phyloP scores from a whole-genome alignment of 2,888 invertebrate species.

The Monopis laevigella region DNA sequence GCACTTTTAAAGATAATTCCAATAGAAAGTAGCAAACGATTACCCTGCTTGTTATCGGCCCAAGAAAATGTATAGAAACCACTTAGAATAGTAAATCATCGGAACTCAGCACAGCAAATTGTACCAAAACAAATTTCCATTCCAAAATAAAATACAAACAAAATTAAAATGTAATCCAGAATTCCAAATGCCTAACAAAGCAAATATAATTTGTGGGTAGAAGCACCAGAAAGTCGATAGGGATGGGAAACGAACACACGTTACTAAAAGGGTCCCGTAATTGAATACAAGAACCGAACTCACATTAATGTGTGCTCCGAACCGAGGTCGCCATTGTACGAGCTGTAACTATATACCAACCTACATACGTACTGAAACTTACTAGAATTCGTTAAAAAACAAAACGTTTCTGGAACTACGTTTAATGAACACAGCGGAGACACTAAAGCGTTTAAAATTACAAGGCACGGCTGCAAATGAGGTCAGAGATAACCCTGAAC shows the following conservation, averaged over 20 bases:
- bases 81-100: no score
- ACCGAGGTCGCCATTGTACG: not conserved
- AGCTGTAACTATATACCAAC: not conserved
- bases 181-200: not conserved
- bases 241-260: not conserved
- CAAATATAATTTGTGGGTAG: no score
- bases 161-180: no score
- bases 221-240: constrained; percentile 6
- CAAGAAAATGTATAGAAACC: no score
- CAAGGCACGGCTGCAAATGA: constrained; percentile 51
- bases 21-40: no score
- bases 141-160: no score
- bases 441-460: constrained; percentile 21
- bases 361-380: not conserved
- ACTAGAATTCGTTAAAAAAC: not conserved
- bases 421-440: constrained; percentile 7
- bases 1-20: no score
- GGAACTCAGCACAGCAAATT: no score
- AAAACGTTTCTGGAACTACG: not conserved
- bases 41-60: no score
- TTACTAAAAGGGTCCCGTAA: constrained; percentile 10
- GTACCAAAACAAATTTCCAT: no score
- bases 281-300: constrained; percentile 7
- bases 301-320: constrained; percentile 4
- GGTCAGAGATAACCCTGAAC: constrained; percentile 52